These are phyloP conservation scores for Megathymus violae DNA, from an alignment of 1,140 invertebrate genomes.

Conservation along the genomic window DNA sequence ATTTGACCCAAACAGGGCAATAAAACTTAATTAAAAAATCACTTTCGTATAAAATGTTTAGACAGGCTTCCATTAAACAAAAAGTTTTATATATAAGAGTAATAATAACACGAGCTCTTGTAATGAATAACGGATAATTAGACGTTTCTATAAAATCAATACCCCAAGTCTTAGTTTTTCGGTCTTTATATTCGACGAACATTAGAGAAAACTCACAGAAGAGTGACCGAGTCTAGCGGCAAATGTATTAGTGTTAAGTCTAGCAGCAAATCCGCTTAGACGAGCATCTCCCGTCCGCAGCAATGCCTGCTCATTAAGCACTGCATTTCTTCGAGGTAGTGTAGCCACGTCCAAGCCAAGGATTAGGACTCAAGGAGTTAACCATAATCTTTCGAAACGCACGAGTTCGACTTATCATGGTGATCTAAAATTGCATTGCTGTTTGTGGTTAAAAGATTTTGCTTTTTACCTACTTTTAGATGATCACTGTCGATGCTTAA, in stretches of 20 bases:
- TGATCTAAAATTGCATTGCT: neutral
- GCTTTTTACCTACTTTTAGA: neutral
- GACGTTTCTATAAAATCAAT: conserved; percentile 4
- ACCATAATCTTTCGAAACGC: neutral
- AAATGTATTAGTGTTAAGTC: conserved; percentile 43
- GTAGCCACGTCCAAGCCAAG: conserved; percentile 39
- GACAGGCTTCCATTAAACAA: no score
- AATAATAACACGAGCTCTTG: no score
- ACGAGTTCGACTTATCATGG: neutral
- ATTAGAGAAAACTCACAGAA: neutral
- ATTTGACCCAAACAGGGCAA: no score
- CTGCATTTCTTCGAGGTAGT: conserved; percentile 56
- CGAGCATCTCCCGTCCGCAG: conserved; percentile 46
- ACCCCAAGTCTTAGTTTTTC: no score
- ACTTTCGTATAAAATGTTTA: no score
- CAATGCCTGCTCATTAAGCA: conserved; percentile 66
- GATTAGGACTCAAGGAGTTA: conserved; percentile 4
- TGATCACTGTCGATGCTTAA: no score
- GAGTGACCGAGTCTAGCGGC: conserved; percentile 6
- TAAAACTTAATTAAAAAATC: no score
- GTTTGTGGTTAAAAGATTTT: neutral
- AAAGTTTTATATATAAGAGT: no score
- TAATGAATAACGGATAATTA: no score
- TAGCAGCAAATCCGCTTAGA: conserved; percentile 57
- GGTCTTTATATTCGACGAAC: neutral